Conservation (phyloP, 2,797 vertebrate species). For the Phylloscopus collybita region DNA sequence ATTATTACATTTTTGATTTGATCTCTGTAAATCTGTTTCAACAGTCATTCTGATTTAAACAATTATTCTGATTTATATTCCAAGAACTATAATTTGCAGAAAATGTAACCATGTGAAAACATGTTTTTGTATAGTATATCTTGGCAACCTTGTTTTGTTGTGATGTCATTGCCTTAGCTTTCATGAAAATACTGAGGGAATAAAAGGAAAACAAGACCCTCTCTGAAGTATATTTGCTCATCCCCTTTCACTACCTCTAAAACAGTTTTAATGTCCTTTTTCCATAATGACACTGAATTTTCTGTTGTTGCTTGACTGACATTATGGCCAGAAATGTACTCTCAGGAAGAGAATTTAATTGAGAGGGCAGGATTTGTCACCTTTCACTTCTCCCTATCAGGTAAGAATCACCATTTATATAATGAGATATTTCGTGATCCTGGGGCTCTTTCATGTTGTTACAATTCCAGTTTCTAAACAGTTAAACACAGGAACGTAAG, state of each 20-base stretch:
- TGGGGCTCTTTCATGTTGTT: background rate
- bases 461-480: conserved; percentile 4
- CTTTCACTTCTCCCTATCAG: conserved; percentile 11
- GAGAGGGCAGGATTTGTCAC: background rate
- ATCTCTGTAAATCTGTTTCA: conserved; percentile 85
- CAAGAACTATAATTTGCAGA: conserved; percentile 82
- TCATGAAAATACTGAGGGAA: conserved; percentile 74
- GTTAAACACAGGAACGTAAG: background rate
- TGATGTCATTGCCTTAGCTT: conserved; percentile 79
- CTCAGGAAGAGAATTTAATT: conserved; percentile 28
- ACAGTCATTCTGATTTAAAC: conserved; percentile 83
- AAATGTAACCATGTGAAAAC: conserved; percentile 85
- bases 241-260: conserved; percentile 24
- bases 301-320: conserved; percentile 30
- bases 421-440: background rate
- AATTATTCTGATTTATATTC: conserved; percentile 86
- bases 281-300: conserved; percentile 29
- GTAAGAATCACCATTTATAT: conserved; percentile 7
- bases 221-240: conserved; percentile 50
- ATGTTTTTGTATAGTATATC: conserved; percentile 79
- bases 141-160: conserved; percentile 80
- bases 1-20: conserved; percentile 84
- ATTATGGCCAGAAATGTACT: background rate
- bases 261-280: conserved; percentile 44
- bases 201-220: conserved; percentile 65